Evolutionary conservation across 2,797 vertebrate genomes (phyloP), one percentile per base, ranked within the genome.

Genomic region (Eospalax fontanierii): DNA sequence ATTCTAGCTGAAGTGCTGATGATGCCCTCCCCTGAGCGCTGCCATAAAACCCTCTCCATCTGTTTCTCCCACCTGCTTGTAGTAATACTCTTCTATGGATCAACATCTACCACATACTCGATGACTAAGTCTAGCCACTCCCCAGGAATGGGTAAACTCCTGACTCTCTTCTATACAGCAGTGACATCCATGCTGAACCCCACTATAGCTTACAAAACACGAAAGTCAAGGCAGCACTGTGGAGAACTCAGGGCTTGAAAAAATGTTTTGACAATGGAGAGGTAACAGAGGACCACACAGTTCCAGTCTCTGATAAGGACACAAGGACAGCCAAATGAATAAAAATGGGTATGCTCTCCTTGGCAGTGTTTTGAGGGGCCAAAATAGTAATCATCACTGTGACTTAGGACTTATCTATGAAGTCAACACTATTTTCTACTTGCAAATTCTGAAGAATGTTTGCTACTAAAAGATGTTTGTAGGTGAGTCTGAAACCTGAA

Each of bases 151-250:
- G 96, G 97, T 50, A 97, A 96, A 80, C 85, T 97, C 28, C 46
- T 97, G 19, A 79, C 94, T 33, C 46, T 97, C 9, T 97, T 97
- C 71, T 97, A 97, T 21, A 97, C 96, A 2, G 96, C 93, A 11
- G 97, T 97, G 30, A 97, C 97, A 3, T 96, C 97, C 35, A 97
- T 92, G 91, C 43, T 97, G 28, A 97, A 97, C n/a, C 97, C 97
- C 26, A 93, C 75, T 96, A 96, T 7, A 96, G 89, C 15, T 95
- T 93, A 93, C 50, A 95, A 4, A 97, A 97, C 90, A 97, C 96
- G 4, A 92, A 97, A 61, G 90, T 97, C 35, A 97, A 97, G 79
- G 86, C 65, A 68, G 97, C 97, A 54, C 76, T 97, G 38, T 5
- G 0, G 40, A 97, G 46, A 92, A 96, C 68, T 0, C 30, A 97